phyloP scores from a whole-genome alignment of 2,797 vertebrate species.

The Todus mexicanus region DNA sequence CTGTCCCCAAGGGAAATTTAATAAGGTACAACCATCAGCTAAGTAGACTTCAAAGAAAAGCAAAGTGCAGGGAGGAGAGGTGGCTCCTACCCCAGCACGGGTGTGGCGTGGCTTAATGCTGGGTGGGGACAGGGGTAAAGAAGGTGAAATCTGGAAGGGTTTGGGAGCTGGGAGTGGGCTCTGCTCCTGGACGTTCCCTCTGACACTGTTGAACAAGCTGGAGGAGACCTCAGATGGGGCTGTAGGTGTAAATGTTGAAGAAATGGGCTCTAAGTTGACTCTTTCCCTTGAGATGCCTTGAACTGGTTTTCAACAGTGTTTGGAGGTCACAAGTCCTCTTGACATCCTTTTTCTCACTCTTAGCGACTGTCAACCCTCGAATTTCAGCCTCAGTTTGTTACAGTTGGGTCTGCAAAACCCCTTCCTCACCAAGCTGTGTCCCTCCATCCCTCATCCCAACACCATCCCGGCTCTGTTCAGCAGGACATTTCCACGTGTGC shows the following conservation, averaged over 20 bases:
- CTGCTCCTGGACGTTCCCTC: background rate
- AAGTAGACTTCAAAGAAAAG: background rate
- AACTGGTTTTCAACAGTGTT: background rate
- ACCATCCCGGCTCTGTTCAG: background rate
- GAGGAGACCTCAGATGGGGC: background rate
- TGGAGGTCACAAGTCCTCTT: background rate
- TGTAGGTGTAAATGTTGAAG: background rate
- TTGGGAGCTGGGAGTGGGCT: background rate
- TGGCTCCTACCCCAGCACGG: accelerated
- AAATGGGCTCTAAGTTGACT: background rate
- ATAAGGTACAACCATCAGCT: background rate
- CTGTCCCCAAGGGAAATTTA: background rate
- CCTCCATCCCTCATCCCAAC: background rate
- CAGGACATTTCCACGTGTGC: background rate
- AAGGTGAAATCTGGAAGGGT: background rate
- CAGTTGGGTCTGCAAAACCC: background rate
- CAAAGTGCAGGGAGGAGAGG: background rate
- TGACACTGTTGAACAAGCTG: background rate
- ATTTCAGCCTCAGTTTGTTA: background rate
- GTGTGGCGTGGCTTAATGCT: background rate
- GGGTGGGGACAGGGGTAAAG: background rate
- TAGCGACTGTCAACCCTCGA: background rate
- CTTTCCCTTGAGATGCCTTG: background rate
- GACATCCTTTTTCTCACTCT: background rate
- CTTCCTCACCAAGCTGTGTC: background rate